Conservation (phyloP, 30 jellyfish, hydroid and myxozoan species). For the Turritopsis dohrnii region DNA sequence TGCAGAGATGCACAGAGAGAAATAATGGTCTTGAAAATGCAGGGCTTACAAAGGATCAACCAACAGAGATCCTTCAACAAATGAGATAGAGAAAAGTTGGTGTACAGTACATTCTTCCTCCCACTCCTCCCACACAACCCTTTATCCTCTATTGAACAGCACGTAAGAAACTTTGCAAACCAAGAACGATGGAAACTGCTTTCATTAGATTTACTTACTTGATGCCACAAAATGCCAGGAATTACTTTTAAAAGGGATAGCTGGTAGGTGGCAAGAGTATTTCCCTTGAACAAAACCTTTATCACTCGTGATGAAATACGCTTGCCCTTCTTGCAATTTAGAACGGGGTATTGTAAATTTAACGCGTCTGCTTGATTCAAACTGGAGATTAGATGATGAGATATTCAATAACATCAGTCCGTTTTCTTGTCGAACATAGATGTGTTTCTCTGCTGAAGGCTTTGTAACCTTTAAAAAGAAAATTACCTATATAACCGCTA, state of each 20-base stretch:
- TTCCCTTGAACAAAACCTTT: constrained; percentile 1
- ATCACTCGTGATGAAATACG: neutral
- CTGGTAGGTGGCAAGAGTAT: neutral
- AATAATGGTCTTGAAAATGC: too few species aligned
- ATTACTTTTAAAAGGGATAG: neutral
- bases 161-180: too few species aligned
- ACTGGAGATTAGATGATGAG: neutral
- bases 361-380: neutral
- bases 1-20: too few species aligned
- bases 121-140: too few species aligned
- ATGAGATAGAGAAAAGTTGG: too few species aligned
- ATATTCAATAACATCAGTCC: neutral
- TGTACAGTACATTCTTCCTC: too few species aligned
- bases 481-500: neutral
- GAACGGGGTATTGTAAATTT: neutral
- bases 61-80: too few species aligned
- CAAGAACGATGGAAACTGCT: too few species aligned
- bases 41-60: too few species aligned
- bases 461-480: neutral
- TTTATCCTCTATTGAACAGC: too few species aligned
- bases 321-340: neutral
- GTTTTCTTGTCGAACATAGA: neutral
- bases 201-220: neutral
- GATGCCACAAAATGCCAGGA: neutral
- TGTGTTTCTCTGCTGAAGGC: neutral